Evolutionary conservation across 2,888 invertebrate species (phyloP).

Genomic region (Amblyjoppa fuscipennis): DNA sequence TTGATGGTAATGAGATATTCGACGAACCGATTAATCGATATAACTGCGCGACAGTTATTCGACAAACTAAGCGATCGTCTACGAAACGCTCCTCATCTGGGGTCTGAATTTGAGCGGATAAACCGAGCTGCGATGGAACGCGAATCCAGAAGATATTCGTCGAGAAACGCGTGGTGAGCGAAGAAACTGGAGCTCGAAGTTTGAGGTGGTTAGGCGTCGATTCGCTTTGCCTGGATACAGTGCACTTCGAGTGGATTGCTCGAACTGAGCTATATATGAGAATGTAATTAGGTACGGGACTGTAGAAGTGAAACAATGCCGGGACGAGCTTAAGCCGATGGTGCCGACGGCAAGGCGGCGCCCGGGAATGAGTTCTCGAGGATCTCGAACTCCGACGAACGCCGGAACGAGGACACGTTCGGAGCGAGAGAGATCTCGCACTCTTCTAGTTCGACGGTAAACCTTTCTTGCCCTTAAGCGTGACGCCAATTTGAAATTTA

Average conservation of each 20-base stretch:
- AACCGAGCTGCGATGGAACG: neutral
- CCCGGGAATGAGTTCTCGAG: slow-evolving; percentile 29
- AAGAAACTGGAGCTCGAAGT: slow-evolving; percentile 12
- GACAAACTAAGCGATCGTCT: neutral
- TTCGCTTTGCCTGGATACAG: neutral
- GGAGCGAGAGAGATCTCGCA: neutral
- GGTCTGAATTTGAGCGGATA: neutral
- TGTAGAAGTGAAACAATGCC: slow-evolving; percentile 34
- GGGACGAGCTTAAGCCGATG: slow-evolving; percentile 19
- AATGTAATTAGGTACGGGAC: slow-evolving; percentile 38
- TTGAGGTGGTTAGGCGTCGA: slow-evolving; percentile 3
- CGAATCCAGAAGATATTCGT: slow-evolving; percentile 7
- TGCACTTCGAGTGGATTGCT: slow-evolving; percentile 20
- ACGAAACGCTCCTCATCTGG: neutral
- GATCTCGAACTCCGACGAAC: slow-evolving; percentile 13
- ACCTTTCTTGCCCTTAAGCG: neutral
- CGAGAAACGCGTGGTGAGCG: neutral
- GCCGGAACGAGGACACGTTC: slow-evolving; percentile 18
- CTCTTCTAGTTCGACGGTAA: slow-evolving; percentile 18
- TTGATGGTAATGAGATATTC: neutral
- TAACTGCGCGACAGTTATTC: neutral
- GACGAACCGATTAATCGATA: slow-evolving; percentile 21
- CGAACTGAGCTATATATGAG: slow-evolving; percentile 27
- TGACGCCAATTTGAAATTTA: too few species aligned
- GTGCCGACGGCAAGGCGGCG: slow-evolving; percentile 24